These are phyloP conservation scores for Cosmopolites sordidus DNA, from an alignment of 2,888 invertebrate genomes.

Conservation along the genomic window DNA sequence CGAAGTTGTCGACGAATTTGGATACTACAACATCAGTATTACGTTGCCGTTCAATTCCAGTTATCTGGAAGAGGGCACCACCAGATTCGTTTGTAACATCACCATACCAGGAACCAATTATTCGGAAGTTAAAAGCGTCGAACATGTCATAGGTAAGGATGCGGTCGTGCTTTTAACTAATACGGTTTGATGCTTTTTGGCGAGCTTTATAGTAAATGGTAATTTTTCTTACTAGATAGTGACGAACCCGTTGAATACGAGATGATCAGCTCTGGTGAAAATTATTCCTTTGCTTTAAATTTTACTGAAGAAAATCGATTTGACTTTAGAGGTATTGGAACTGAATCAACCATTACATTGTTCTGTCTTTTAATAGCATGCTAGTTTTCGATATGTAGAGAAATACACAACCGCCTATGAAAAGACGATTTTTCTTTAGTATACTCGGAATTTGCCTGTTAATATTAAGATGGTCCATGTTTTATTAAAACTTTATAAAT, in stretches of 20 bases:
- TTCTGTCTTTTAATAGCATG: conserved; percentile 1
- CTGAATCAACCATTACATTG: not conserved
- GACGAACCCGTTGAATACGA: not conserved
- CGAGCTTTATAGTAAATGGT: not conserved
- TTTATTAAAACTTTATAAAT: no score
- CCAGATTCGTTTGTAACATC: conserved; percentile 59
- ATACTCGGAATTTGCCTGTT: no score
- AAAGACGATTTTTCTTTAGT: no score
- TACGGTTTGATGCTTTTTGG: not conserved
- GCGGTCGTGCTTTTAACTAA: not conserved
- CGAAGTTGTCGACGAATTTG: conserved; percentile 33
- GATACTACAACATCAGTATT: conserved; percentile 56
- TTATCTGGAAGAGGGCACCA: conserved; percentile 53
- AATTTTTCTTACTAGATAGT: conserved; percentile 1
- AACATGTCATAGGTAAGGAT: conserved; percentile 56
- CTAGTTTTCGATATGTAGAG: not conserved
- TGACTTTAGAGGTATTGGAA: not conserved
- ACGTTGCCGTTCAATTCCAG: conserved; percentile 53
- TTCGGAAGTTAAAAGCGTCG: conserved; percentile 49
- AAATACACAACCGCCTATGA: no score
- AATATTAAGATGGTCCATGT: no score
- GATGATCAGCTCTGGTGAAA: not conserved
- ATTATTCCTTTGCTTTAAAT: not conserved
- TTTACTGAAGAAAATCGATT: not conserved
- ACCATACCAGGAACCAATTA: conserved; percentile 61